Base-by-base conservation (phyloP, 2,797 vertebrate genomes). In the Paratrypauchen microcephalus region DNA sequence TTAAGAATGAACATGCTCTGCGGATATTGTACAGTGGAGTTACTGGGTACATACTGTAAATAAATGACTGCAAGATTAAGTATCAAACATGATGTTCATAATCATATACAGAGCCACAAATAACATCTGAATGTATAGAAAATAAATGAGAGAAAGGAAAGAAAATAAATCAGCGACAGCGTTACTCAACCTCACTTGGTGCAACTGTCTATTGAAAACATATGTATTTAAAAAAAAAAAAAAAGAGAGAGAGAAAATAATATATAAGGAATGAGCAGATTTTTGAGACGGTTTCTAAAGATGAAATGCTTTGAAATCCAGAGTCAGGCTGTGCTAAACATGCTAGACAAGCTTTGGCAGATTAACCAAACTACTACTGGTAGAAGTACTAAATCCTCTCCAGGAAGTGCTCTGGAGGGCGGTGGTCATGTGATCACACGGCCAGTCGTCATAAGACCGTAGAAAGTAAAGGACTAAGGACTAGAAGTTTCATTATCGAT, bases 1-100 rank as follows among this genome's bases (percentile, higher is more conserved):
- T 85, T 84, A 87, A 91, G 83, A 89, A 90, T 89, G 87, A 90
- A 91, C 91, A 91, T 91, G 93, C 92, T 89, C 86, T 88, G 89
- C 83, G 75, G 82, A 83, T 92, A 91, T 90, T 89, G 88, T 92
- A 92, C 89, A 92, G 82, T 87, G 90, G 86, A 88, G 86, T 90
- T 86, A 74, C 77, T 86, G 82, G 77, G 87, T 83, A 88, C 87
- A 87, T 87, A 88, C 83, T 84, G 86, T 78, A 90, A 93, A 90
- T 88, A 87, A 91, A 89, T 75, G 78, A 86, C 82, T 87, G 88
- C 80, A 61, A 85, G 91, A 19, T 32, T 60, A 60, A 81, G 87
- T 86, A 85, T 88, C 86, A 86, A 91, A 89, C 74, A 82, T 71
- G 71, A 87, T 70, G 77, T 88, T 81, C 85, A 80, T 88, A 90